Evolutionary conservation across 2,888 invertebrate genomes (phyloP), one percentile per base, ranked within the genome.

Genomic region (Drosophila macrospina): DNA sequence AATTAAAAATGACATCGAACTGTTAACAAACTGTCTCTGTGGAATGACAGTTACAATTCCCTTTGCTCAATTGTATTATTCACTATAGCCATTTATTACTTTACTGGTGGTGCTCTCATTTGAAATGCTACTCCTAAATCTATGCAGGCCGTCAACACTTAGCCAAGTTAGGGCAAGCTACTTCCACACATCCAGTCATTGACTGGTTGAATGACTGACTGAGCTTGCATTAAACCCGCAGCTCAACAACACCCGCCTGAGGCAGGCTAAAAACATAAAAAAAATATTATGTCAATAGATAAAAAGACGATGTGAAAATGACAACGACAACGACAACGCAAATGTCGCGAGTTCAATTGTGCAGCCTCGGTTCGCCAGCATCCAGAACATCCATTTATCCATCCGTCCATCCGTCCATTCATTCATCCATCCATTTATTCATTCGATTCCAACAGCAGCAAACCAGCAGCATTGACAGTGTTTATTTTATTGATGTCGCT

Each of bases 201-300:
- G 51, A 59, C 65, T 61, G 34, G 24, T 65, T 60, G 50, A 60
- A 62, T 60, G 54, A 61, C 52, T 57, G 56, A 56, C 60, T 51
- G 60, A 63, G 62, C 66, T 67, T 45, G 75, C 74, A 70, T 70
- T 56, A 74, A 52, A 54, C 59, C 67, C 36, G 34, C 37, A 54
- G 72, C 66, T 72, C 56, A 60, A 71, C 66, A 74, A 71, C 66
- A 74, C 56, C 34, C 50, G 74, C 69, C 75, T 56, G 36, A 24
- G 47, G 72, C 65, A n/a, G 48, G 57, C 20, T 20, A 20, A 20
- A 20, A 20, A 20, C 20, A 50, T 30, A 26, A 62, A 20, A 20
- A 80, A 71, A 86, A 75, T 88, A 80, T 87, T 86, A 81, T 86
- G 87, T 88, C 85, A 87, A 86, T 81, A 86, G 88, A 88, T 88